Percentiles rank a stretch among this genome's conserved stretches.
Evolutionary conservation across 2,113 vertebrate species (phyloP).

Genomic region (Procavia capensis): DNA sequence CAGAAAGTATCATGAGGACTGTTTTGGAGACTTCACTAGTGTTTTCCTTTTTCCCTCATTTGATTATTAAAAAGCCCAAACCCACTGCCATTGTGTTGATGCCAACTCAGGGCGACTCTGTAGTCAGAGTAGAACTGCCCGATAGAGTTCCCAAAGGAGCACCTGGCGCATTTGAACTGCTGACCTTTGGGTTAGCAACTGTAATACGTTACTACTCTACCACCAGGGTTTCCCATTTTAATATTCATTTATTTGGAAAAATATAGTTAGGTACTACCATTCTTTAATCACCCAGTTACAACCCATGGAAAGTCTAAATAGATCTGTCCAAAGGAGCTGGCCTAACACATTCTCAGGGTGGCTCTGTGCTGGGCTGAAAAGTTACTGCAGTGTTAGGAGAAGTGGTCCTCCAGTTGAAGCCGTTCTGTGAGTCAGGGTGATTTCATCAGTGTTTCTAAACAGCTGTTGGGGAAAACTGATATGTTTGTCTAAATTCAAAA

Average conservation of each 20-base stretch:
- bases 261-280: not conserved
- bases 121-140: too few species aligned
- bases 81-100: too few species aligned
- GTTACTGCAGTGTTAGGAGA: not conserved
- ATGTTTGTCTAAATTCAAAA: constrained; percentile 27
- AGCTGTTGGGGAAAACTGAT: constrained; percentile 4
- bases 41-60: not conserved
- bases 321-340: not conserved
- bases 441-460: constrained; percentile 12
- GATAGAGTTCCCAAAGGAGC: too few species aligned
- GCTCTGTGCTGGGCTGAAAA: not conserved
- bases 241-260: not conserved
- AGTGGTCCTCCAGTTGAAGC: not conserved
- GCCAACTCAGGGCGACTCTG: too few species aligned
- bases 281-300: constrained; percentile 13
- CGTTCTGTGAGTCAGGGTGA: not conserved
- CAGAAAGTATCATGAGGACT: not conserved
- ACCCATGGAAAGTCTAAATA: constrained; percentile 4
- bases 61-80: too few species aligned
- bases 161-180: too few species aligned
- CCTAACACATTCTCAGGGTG: not conserved
- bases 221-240: too few species aligned
- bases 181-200: too few species aligned
- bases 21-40: not conserved
- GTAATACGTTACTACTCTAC: too few species aligned